These are phyloP conservation scores for Astyanax mexicanus DNA, from an alignment of 2,797 vertebrate genomes.

Conservation along the genomic window DNA sequence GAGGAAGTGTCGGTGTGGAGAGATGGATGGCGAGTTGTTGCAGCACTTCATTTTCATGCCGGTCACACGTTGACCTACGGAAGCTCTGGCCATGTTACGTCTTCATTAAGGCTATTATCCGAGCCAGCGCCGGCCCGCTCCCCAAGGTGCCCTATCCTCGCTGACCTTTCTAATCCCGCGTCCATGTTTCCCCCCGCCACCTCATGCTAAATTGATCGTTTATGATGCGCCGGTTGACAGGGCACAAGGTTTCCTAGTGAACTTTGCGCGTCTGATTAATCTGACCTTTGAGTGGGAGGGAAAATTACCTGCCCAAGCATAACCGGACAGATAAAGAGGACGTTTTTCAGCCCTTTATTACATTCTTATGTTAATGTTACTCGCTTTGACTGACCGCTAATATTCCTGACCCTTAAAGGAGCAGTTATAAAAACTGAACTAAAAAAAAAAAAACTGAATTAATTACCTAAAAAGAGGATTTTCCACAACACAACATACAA, in stretches of 20 bases:
- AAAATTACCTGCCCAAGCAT: conserved; percentile 14
- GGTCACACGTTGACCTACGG: conserved; percentile 38
- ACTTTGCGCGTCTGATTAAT: conserved; percentile 52
- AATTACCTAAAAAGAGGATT: no score
- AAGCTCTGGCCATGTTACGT: conserved; percentile 42
- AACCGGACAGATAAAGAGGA: conserved; percentile 34
- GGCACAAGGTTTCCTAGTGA: conserved; percentile 38
- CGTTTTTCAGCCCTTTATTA: background rate
- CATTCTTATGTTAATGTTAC: background rate
- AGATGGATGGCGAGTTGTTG: conserved; percentile 28
- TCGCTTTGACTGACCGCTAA: background rate
- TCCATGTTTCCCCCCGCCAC: conserved; percentile 32
- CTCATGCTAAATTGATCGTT: conserved; percentile 42
- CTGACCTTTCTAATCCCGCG: conserved; percentile 50
- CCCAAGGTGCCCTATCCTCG: conserved; percentile 40
- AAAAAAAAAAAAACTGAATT: no score
- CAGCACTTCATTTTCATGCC: conserved; percentile 50
- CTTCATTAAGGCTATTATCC: conserved; percentile 62
- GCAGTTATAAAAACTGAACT: background rate
- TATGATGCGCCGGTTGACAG: conserved; percentile 47
- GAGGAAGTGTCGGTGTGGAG: conserved; percentile 27
- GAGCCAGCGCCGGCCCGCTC: conserved; percentile 29
- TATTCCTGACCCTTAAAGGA: background rate
- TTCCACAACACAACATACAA: no score
- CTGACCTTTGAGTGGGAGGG: conserved; percentile 43